phyloP scores from a whole-genome alignment of 1,140 invertebrate species.

The Cydia pomonella region DNA sequence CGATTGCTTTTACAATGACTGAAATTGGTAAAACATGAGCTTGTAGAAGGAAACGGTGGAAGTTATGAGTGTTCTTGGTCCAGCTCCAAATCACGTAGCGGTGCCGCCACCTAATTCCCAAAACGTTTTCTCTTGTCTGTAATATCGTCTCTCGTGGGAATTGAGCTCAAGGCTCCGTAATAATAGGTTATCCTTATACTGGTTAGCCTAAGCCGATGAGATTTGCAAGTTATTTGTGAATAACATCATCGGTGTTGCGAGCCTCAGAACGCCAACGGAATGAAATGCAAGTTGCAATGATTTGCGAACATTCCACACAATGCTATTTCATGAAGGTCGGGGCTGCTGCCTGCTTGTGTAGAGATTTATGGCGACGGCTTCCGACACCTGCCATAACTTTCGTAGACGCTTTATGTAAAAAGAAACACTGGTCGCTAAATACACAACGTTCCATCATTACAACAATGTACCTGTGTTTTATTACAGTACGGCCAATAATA shows the following conservation, averaged over 20 bases:
- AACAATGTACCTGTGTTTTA: neutral
- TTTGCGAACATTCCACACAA: constrained; percentile 25
- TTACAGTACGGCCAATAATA: neutral
- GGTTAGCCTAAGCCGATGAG: neutral
- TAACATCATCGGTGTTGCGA: neutral
- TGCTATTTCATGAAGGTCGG: constrained; percentile 7
- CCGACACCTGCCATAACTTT: constrained; percentile 18
- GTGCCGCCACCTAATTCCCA: neutral
- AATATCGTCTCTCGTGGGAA: too few species aligned
- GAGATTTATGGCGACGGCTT: constrained; percentile 16
- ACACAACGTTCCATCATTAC: neutral
- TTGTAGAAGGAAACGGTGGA: constrained; percentile 47
- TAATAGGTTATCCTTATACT: too few species aligned
- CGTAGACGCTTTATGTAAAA: neutral
- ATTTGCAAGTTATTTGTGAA: neutral
- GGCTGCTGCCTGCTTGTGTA: neutral
- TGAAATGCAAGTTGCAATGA: constrained; percentile 24
- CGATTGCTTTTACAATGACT: constrained; percentile 42
- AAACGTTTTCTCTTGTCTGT: neutral
- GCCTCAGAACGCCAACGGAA: neutral
- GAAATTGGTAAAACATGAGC: neutral
- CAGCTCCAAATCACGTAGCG: constrained; percentile 68
- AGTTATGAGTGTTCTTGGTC: constrained; percentile 64
- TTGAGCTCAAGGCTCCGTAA: too few species aligned
- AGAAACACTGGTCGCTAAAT: constrained; percentile 8